These are phyloP conservation scores for Corvus cornix DNA, from an alignment of 2,113 vertebrate species.

Conservation along the genomic window DNA sequence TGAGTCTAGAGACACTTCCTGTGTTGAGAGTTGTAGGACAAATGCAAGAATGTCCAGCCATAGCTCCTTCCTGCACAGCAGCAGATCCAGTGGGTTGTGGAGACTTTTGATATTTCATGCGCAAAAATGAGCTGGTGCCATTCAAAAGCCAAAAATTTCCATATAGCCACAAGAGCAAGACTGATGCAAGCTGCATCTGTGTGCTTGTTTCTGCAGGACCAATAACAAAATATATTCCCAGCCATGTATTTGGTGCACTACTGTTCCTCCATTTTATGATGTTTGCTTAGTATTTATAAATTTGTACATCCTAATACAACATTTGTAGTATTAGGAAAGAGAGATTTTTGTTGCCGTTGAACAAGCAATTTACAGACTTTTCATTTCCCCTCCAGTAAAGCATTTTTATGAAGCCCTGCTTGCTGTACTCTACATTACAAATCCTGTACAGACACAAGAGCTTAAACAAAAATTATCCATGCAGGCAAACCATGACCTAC, in stretches of 20 bases:
- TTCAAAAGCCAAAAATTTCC: background rate
- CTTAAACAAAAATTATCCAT: background rate
- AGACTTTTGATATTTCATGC: background rate
- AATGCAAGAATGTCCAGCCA: background rate
- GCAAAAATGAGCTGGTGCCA: accelerated
- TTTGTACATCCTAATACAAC: background rate
- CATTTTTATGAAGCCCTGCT: background rate
- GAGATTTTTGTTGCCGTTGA: background rate
- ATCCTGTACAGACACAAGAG: background rate
- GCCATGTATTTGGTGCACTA: background rate
- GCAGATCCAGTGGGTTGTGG: background rate
- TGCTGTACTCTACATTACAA: background rate
- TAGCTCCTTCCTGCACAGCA: background rate
- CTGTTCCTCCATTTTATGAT: background rate
- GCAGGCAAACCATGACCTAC: background rate
- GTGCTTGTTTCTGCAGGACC: background rate
- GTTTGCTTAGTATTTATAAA: background rate
- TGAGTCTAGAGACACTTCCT: background rate
- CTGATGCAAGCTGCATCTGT: background rate
- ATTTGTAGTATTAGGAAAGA: background rate
- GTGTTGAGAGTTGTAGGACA: background rate
- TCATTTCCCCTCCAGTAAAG: background rate
- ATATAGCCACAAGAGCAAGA: background rate
- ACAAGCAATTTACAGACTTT: background rate
- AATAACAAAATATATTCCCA: background rate